Percentiles rank a stretch among this genome's conserved stretches.
These are phyloP conservation scores for Hesperia comma DNA, from an alignment of 2,888 invertebrate genomes.

Conservation along the genomic window DNA sequence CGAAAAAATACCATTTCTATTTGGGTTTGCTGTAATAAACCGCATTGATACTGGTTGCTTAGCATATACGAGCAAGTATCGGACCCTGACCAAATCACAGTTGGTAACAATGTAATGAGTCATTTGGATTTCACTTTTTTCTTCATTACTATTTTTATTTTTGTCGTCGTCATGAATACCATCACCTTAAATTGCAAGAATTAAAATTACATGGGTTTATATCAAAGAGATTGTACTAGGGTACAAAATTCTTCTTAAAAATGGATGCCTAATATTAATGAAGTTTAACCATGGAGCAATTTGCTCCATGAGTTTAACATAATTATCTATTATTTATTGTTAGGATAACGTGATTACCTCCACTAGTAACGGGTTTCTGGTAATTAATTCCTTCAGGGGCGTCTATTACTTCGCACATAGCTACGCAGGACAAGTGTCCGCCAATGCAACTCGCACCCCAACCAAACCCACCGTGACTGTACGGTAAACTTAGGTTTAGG, in stretches of 20 bases:
- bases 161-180: slow-evolving; percentile 60
- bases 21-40: slow-evolving; percentile 61
- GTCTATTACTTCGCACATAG: slow-evolving; percentile 91
- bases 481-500: slow-evolving; percentile 87
- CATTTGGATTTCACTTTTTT: slow-evolving; percentile 80
- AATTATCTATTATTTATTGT: too few species aligned
- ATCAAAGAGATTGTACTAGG: too few species aligned
- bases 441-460: slow-evolving; percentile 92
- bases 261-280: too few species aligned
- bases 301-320: too few species aligned
- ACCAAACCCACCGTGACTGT: slow-evolving; percentile 88
- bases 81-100: slow-evolving; percentile 89
- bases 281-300: too few species aligned
- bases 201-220: too few species aligned
- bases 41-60: slow-evolving; percentile 74
- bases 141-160: slow-evolving; percentile 52
- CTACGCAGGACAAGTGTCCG: slow-evolving; percentile 89
- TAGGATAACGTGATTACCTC: slow-evolving; percentile 54
- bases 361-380: slow-evolving; percentile 72
- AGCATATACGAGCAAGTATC: slow-evolving; percentile 90
- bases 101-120: slow-evolving; percentile 90
- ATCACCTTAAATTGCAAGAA: slow-evolving; percentile 54
- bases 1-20: slow-evolving; percentile 62
- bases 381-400: slow-evolving; percentile 86
- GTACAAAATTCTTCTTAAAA: too few species aligned